Conservation (phyloP, 2,888 invertebrate genomes). For the Cheilosia grossa region DNA sequence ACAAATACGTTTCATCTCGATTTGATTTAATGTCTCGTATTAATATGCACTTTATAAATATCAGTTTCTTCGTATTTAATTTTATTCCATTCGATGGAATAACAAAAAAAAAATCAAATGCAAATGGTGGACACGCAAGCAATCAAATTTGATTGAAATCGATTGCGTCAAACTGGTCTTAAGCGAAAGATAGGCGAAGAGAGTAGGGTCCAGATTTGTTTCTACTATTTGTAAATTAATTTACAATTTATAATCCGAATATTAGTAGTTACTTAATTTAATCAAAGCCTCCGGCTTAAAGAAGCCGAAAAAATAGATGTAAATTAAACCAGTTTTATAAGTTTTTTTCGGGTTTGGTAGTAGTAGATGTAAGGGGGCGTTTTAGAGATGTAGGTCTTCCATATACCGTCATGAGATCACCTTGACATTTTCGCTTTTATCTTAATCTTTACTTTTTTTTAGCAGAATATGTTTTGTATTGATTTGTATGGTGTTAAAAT, state of each 20-base stretch:
- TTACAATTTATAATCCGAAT: slow-evolving; percentile 44
- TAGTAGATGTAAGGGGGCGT: slow-evolving; percentile 12
- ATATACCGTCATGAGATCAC: slow-evolving; percentile 27
- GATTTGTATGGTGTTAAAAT: too few relatives aligned
- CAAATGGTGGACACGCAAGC: slow-evolving; percentile 47
- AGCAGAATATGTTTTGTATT: background rate
- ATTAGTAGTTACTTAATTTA: slow-evolving; percentile 27
- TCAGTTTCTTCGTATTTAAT: too few relatives aligned
- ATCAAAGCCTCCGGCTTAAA: background rate
- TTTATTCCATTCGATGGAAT: too few relatives aligned
- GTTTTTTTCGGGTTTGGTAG: background rate
- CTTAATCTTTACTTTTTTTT: background rate
- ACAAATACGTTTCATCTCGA: too few relatives aligned
- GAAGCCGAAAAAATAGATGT: slow-evolving; percentile 16
- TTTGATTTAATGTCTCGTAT: background rate
- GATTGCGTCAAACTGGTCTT: slow-evolving; percentile 30
- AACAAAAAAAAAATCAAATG: slow-evolving; percentile 22
- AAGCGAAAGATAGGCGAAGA: background rate
- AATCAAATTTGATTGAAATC: slow-evolving; percentile 27
- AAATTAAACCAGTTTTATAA: slow-evolving; percentile 9
- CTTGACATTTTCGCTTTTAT: slow-evolving; percentile 43
- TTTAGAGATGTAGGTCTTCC: slow-evolving; percentile 16
- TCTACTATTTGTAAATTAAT: slow-evolving; percentile 29
- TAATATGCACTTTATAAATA: too few relatives aligned
- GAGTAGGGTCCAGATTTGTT: slow-evolving; percentile 8